phyloP scores from a whole-genome alignment of 2,113 vertebrate genomes.

The Cyprinodon variegatus region DNA sequence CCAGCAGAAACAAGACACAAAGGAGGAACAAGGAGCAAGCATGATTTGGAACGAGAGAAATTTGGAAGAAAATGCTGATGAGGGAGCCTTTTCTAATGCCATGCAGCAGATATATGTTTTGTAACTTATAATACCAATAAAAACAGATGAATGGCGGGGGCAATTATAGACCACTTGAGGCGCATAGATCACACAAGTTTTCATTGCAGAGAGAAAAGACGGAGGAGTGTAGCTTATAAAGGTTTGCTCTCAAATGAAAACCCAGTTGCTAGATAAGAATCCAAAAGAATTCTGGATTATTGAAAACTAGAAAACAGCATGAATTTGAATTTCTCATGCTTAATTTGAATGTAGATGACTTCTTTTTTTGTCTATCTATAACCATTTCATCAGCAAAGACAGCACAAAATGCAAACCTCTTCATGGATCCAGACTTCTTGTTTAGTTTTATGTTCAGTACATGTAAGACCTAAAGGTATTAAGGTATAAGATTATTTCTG shows the following conservation, averaged over 20 bases:
- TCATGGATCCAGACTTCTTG: neutral
- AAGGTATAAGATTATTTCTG: neutral
- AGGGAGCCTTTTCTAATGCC: conserved; percentile 47
- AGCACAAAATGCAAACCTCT: neutral
- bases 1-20: conserved; percentile 22
- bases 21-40: conserved; percentile 1
- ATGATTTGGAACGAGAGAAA: neutral
- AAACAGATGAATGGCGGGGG: conserved; percentile 24
- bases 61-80: conserved; percentile 44
- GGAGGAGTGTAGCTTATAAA: conserved; percentile 14
- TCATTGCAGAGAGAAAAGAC: conserved; percentile 32
- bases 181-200: conserved; percentile 15
- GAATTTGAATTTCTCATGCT: neutral
- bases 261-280: neutral
- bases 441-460: neutral
- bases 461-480: neutral
- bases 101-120: conserved; percentile 36
- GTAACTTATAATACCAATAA: conserved; percentile 44
- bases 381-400: neutral
- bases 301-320: neutral
- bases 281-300: neutral
- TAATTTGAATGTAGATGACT: neutral
- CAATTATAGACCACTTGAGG: conserved; percentile 37
- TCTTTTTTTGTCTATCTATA: neutral
- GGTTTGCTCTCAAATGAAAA: neutral